Evolutionary conservation across 2,797 vertebrate species (phyloP).

Genomic region (Hydrophis major): DNA sequence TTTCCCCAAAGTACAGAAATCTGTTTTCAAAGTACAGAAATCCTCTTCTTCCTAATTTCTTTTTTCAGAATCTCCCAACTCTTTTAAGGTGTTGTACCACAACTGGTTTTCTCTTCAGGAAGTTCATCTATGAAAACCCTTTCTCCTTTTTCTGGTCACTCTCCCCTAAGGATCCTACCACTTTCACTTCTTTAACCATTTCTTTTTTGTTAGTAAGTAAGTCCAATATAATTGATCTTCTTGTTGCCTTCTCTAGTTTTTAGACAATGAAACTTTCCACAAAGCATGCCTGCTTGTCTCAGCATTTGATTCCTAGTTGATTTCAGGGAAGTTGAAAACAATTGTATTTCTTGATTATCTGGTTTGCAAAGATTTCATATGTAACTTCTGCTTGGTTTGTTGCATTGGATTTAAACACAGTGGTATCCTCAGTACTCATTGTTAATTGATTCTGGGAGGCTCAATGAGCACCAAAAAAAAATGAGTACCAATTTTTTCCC

Average conservation of each 20-base stretch:
- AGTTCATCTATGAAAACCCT: not conserved
- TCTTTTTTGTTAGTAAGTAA: not conserved
- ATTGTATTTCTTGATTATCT: not conserved
- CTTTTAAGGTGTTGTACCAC: not conserved
- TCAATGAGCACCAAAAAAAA: not conserved
- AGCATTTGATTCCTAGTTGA: not conserved
- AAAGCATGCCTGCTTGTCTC: not conserved
- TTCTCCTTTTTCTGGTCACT: not conserved
- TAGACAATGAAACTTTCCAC: not conserved
- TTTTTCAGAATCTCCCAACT: not conserved
- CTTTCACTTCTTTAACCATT: not conserved
- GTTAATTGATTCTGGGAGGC: not conserved
- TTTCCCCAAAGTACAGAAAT: not conserved
- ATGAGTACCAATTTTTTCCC: not conserved
- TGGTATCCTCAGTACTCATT: not conserved
- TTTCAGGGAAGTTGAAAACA: not conserved
- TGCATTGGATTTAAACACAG: not conserved
- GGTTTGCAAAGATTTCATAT: not conserved
- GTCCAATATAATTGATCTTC: not conserved
- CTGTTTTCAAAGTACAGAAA: not conserved
- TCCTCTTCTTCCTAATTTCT: not conserved
- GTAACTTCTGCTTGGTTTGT: not conserved
- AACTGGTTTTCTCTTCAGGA: not conserved
- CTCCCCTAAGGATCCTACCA: not conserved
- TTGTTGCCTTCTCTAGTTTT: not conserved